Percentiles rank a stretch among this genome's conserved stretches.
Evolutionary conservation across 2,888 invertebrate genomes (phyloP).

Genomic region (Melanophora roralis): DNA sequence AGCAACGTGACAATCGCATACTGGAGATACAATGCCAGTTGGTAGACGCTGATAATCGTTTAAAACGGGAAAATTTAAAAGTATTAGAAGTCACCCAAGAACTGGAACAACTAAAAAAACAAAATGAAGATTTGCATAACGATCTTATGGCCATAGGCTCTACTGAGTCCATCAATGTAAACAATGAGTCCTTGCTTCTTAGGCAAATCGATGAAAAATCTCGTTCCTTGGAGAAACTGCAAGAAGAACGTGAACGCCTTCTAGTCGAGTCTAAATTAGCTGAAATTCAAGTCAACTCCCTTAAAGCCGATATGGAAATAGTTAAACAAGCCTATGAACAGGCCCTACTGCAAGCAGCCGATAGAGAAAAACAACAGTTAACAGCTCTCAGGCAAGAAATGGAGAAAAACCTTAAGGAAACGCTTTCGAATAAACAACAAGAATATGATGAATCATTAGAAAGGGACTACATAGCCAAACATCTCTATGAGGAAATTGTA

Average conservation of each 20-base stretch:
- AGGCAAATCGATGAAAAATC: slow-evolving; percentile 70
- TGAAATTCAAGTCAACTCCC: slow-evolving; percentile 70
- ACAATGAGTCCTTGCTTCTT: slow-evolving; percentile 64
- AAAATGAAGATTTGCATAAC: slow-evolving; percentile 70
- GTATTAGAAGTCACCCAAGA: slow-evolving; percentile 70
- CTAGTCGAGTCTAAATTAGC: slow-evolving; percentile 70
- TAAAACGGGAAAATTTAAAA: slow-evolving; percentile 73
- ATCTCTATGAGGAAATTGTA: slow-evolving; percentile 79
- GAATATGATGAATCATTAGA: slow-evolving; percentile 78
- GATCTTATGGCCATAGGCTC: slow-evolving; percentile 69
- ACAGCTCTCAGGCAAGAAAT: slow-evolving; percentile 66
- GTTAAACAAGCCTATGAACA: slow-evolving; percentile 68
- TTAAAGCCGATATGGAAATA: slow-evolving; percentile 70
- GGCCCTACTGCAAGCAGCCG: slow-evolving; percentile 68
- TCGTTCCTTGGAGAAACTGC: slow-evolving; percentile 73
- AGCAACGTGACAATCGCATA: slow-evolving; percentile 77
- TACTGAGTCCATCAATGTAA: slow-evolving; percentile 64
- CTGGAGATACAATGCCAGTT: slow-evolving; percentile 73
- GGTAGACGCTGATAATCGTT: slow-evolving; percentile 74
- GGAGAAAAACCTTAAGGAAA: slow-evolving; percentile 64
- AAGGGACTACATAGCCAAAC: slow-evolving; percentile 79
- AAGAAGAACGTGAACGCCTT: slow-evolving; percentile 74
- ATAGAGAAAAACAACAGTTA: slow-evolving; percentile 68
- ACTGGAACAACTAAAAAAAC: slow-evolving; percentile 68
- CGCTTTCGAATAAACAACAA: slow-evolving; percentile 68